These are phyloP conservation scores for Agapornis canus DNA, from an alignment of 2,797 vertebrate genomes.

Conservation along the genomic window DNA sequence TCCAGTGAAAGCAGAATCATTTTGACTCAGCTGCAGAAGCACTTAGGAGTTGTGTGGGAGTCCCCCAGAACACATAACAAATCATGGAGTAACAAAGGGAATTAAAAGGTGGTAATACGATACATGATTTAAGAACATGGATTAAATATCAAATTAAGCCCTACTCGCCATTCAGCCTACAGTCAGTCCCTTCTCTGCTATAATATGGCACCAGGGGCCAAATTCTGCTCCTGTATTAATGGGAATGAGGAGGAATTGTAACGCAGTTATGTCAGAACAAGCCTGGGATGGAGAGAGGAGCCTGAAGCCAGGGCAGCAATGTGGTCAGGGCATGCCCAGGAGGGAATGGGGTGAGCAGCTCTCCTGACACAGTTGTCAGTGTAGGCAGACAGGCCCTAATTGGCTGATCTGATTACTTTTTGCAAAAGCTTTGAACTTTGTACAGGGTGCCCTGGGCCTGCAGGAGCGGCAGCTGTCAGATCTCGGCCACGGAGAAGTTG, in stretches of 20 bases:
- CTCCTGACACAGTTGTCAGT: constrained; percentile 52
- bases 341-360: background rate
- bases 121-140: background rate
- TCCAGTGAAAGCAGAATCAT: background rate
- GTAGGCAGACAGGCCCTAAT: constrained; percentile 54
- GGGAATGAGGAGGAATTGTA: background rate
- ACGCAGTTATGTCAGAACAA: background rate
- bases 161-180: background rate
- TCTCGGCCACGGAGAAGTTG: too few relatives aligned
- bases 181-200: background rate
- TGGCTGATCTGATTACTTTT: constrained; percentile 50
- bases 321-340: background rate
- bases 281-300: constrained; percentile 6
- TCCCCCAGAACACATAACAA: constrained; percentile 36
- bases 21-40: constrained; percentile 51
- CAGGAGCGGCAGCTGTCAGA: background rate
- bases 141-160: constrained; percentile 29
- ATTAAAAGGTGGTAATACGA: constrained; percentile 39
- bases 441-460: constrained; percentile 37
- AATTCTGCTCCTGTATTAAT: background rate
- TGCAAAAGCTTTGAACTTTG: constrained; percentile 65
- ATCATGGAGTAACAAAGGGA: constrained; percentile 55
- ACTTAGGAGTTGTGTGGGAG: constrained; percentile 39
- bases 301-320: constrained; percentile 12
- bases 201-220: background rate